These are phyloP conservation scores for Acholoe squamosa DNA, from an alignment of 2,888 invertebrate genomes.

Conservation along the genomic window DNA sequence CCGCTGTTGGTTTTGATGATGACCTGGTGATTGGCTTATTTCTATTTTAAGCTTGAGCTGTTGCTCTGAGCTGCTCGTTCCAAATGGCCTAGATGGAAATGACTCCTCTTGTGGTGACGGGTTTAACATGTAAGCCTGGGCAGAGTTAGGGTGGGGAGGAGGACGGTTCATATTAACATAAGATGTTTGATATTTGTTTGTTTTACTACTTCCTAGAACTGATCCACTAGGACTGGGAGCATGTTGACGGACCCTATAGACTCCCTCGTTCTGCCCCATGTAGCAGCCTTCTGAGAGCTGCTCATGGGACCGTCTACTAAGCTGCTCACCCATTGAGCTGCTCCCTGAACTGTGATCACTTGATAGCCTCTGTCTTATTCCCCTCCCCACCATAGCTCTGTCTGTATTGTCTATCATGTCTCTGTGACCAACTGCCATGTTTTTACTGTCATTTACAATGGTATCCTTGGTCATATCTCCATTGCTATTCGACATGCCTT, in stretches of 20 bases:
- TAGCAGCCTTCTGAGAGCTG: neutral
- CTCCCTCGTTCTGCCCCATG: conserved; percentile 48
- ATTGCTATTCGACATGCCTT: too few relatives aligned
- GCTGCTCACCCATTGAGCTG: neutral
- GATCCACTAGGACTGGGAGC: neutral
- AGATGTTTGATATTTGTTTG: too few relatives aligned
- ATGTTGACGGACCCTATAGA: neutral
- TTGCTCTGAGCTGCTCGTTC: too few relatives aligned
- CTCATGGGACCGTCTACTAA: neutral
- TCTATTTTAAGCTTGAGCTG: neutral
- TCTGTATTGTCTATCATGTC: neutral
- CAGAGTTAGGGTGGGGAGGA: too few relatives aligned
- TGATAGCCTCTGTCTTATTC: too few relatives aligned
- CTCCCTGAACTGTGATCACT: neutral
- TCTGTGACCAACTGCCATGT: neutral
- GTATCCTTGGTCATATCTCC: too few relatives aligned
- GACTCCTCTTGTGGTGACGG: neutral
- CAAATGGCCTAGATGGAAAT: neutral
- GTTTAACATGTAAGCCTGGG: too few relatives aligned
- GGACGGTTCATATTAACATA: too few relatives aligned
- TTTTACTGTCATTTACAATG: too few relatives aligned
- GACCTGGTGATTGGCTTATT: neutral
- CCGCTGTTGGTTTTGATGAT: neutral
- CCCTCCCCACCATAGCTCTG: neutral
- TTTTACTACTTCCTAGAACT: too few relatives aligned